Evolutionary conservation across 35 echinoderm and acorn worm species (phyloP).

Genomic region (Lytechinus pictus): DNA sequence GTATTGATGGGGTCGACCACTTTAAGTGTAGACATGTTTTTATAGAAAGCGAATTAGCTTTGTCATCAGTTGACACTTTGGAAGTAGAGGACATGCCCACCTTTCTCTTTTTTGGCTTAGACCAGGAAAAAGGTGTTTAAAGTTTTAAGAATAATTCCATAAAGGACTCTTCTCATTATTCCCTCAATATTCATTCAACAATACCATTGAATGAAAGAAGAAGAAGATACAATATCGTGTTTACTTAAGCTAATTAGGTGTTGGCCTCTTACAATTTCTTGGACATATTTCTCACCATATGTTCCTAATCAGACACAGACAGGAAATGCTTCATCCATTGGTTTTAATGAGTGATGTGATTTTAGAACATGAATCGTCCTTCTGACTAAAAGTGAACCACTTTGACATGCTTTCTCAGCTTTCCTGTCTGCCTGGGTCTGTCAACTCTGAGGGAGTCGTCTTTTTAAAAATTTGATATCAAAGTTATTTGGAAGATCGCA

Average conservation of each 20-base stretch:
- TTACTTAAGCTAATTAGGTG: not conserved
- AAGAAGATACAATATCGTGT: not conserved
- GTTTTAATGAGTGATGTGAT: not conserved
- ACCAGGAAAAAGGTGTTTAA: not conserved
- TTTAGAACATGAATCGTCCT: not conserved
- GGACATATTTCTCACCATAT: not conserved
- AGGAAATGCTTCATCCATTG: not conserved
- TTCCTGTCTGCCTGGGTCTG: not conserved
- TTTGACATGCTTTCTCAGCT: not conserved
- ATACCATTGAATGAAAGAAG: not conserved
- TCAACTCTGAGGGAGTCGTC: not conserved
- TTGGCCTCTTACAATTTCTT: not conserved
- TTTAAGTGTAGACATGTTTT: not conserved
- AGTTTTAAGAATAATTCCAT: not conserved
- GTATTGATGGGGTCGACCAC: not conserved
- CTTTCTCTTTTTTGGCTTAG: not conserved
- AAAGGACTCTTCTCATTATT: not conserved
- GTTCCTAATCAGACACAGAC: not conserved
- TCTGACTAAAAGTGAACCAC: conserved; percentile 1
- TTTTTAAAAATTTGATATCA: conserved; percentile 5
- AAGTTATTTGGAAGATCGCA: not conserved
- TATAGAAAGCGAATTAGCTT: not conserved
- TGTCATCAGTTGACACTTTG: not conserved
- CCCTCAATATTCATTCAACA: too few relatives aligned
- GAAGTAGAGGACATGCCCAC: not conserved